Evolutionary conservation across 2,797 vertebrate genomes (phyloP), one percentile per base, ranked within the genome.

Genomic region (Tachyglossus aculeatus): DNA sequence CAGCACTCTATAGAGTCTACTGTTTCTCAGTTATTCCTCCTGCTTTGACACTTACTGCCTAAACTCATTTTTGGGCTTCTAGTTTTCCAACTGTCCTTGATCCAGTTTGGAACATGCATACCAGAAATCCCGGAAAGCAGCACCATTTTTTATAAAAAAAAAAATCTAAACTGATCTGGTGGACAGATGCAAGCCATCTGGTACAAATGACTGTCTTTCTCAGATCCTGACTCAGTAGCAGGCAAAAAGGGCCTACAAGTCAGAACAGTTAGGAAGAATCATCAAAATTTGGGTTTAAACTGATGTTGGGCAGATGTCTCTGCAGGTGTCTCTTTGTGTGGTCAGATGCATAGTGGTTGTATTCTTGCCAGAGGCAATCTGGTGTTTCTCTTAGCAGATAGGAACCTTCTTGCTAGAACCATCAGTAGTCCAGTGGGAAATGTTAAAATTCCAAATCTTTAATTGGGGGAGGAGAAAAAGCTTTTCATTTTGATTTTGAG

Each of bases 81-180:
- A 87, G 74, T 78, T 80, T 74, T 76, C 78, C 85, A 85, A 83
- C 80, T 85, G 85, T 80, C 80, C 85, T 67, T 82, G 85, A 85
- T 83, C 76, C 74, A 57, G 21, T 74, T 78, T 76, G 74, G 74
- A 87, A 76, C 24, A 45, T 21, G 67, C 53, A 69, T 14, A 33
- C 71, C 78, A 83, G 69, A 85, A 80, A 81, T 50, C 81, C 81
- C 78, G 85, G 83, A 85, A 83, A 85, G 83, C 78, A 80, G 68
- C 74, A 73, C 68, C 13, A 33, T 72, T 71, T 85, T 67, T 63
- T n/a, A n/a, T n/a, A n/a, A n/a, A n/a, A n/a, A n/a, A 67, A 62
- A 71, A 76, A 68, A 67, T 66, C 5, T 7, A 16, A 31, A 69
- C 59, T 83, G 78, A 76, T 53, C 76, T 83, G 83, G 78, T 82